phyloP scores from a whole-genome alignment of 2,797 vertebrate genomes.

The Loriculus beryllinus region DNA sequence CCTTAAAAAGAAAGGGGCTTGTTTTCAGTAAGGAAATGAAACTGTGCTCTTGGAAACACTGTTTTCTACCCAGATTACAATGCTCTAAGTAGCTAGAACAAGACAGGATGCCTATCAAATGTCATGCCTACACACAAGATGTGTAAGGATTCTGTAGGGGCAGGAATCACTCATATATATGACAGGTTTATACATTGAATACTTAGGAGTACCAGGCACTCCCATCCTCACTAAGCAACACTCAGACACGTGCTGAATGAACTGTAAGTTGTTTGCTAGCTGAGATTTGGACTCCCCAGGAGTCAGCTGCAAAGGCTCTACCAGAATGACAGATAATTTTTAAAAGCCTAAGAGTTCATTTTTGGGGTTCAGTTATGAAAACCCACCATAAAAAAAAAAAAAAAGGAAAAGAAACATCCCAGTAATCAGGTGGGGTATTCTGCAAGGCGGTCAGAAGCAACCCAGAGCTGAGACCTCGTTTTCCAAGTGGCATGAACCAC shows the following conservation, averaged over 20 bases:
- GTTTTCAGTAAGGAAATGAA: background rate
- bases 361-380: background rate
- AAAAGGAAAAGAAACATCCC: background rate
- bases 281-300: background rate
- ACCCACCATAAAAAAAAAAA: background rate
- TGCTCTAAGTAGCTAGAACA: background rate
- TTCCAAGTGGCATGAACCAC: constrained; percentile 56
- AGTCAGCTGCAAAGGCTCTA: background rate
- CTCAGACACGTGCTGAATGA: background rate
- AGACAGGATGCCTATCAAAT: background rate
- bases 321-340: background rate
- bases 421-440: constrained; percentile 7
- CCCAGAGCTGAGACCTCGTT: constrained; percentile 45
- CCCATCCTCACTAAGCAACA: background rate
- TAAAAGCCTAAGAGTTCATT: background rate
- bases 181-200: background rate
- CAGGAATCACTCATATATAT: background rate
- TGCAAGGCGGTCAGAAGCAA: background rate
- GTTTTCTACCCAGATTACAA: background rate
- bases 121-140: background rate
- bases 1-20: background rate
- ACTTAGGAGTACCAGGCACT: background rate
- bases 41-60: background rate
- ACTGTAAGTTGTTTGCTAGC: background rate
- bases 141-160: background rate